Evolutionary conservation across 2,797 vertebrate genomes (phyloP), one percentile per base, ranked within the genome.

Genomic region (Coccyzus lansbergi): DNA sequence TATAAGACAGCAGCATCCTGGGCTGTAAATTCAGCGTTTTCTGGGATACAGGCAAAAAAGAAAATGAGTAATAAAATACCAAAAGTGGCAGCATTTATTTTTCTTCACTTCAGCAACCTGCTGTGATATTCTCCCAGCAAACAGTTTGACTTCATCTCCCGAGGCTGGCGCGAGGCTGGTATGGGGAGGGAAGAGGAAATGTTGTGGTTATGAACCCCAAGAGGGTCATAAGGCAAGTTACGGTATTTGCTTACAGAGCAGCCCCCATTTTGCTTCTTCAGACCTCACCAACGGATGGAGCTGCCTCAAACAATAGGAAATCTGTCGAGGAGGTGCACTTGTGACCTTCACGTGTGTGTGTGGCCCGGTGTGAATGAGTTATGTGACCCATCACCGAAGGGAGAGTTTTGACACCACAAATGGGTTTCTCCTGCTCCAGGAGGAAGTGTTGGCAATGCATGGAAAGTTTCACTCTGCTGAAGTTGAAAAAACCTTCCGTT

Each of bases 341-440:
- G 21, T 25, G 68, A 49, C 63, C 52, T 44, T 53, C 19, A 18
- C 4, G 1, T 10, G 26, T 63, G 49, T n/a, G 87, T 49, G n/a
- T n/a, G 71, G 44, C 40, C 67, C 1, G 0, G 15, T 9, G 5
- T 4, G 14, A 36, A 14, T 40, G 34, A 76, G n/a, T 38, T 75
- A 51, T 21, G 44, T 36, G 53, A 16, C 20, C 81, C 58, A 28
- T 68, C 29, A 29, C 22, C 21, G 42, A 36, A 40, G 10, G 31
- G 1, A 26, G 76, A 15, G 15, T n/a, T 80, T 81, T 84, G 20
- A 55, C 70, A 63, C 88, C 60, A 58, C 84, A 81, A 58, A 53
- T 0, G 9, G 10, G 14, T 71, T 87, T 76, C 83, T 40, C 0
- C 0, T 44, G 46, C 40, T 44, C 1, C 2, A 10, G 52, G 53